Evolutionary conservation across 2,797 vertebrate genomes (phyloP).

Genomic region (Bryconaethiops microstoma): DNA sequence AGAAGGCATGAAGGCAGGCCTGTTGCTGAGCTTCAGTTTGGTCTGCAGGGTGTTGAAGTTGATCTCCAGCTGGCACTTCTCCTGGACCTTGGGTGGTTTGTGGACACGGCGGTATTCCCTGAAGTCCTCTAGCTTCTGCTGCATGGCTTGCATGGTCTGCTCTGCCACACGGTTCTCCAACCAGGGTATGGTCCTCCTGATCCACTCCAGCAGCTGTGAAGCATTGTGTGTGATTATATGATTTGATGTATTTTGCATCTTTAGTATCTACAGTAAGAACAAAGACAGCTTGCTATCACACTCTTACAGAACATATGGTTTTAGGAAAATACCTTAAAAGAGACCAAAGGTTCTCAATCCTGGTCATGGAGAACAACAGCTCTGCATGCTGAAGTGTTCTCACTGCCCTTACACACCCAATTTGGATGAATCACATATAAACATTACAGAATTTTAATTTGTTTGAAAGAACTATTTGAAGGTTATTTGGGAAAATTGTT

Average conservation of each 20-base stretch:
- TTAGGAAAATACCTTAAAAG: too few relatives aligned
- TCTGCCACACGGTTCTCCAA: constrained; percentile 87
- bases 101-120: constrained; percentile 88
- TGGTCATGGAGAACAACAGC: too few relatives aligned
- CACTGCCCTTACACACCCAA: too few relatives aligned
- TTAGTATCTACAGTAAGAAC: not conserved
- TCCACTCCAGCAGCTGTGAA: constrained; percentile 87
- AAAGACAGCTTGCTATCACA: not conserved
- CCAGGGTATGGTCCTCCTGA: constrained; percentile 89
- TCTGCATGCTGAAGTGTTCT: too few relatives aligned
- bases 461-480: too few relatives aligned
- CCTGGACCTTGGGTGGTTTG: constrained; percentile 87
- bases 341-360: too few relatives aligned
- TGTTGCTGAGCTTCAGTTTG: constrained; percentile 87
- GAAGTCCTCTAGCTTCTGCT: constrained; percentile 90
- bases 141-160: constrained; percentile 88
- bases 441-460: too few relatives aligned
- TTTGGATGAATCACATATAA: too few relatives aligned
- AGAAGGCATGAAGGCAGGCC: constrained; percentile 91
- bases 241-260: not conserved
- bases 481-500: not conserved
- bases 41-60: constrained; percentile 85
- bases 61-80: constrained; percentile 84
- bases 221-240: not conserved
- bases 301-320: too few relatives aligned